These are phyloP conservation scores for Dipodomys merriami DNA, from an alignment of 2,113 vertebrate species.

Conservation along the genomic window DNA sequence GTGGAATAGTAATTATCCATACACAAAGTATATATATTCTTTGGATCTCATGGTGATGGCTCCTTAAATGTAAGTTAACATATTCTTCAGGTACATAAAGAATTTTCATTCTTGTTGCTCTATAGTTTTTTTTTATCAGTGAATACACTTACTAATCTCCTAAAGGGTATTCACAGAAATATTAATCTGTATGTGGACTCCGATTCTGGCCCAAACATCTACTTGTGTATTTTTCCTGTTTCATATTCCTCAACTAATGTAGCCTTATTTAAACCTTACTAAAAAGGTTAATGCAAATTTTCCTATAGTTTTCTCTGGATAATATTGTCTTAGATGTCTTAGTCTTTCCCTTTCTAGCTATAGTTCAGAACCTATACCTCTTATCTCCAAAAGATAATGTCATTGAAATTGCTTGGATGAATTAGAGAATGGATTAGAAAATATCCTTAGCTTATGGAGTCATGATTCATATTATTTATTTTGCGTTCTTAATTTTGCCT, in stretches of 20 bases:
- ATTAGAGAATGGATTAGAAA: not conserved
- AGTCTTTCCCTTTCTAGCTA: not conserved
- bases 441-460: not conserved
- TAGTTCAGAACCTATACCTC: not conserved
- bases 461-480: not conserved
- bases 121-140: not conserved
- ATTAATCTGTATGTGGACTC: not conserved
- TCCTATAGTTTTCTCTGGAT: not conserved
- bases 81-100: not conserved
- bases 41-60: not conserved
- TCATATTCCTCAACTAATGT: not conserved
- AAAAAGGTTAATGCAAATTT: not conserved
- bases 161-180: not conserved
- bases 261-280: not conserved
- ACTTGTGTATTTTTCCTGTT: not conserved
- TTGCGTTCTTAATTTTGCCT: not conserved
- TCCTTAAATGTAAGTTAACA: not conserved
- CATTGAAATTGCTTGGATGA: not conserved
- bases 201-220: not conserved
- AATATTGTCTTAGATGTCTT: not conserved
- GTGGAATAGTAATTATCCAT: no score
- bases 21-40: not conserved
- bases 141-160: not conserved
- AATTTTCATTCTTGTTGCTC: not conserved
- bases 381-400: not conserved